These are phyloP conservation scores for Pheosia gnoma DNA, from an alignment of 2,888 invertebrate genomes.

Conservation along the genomic window DNA sequence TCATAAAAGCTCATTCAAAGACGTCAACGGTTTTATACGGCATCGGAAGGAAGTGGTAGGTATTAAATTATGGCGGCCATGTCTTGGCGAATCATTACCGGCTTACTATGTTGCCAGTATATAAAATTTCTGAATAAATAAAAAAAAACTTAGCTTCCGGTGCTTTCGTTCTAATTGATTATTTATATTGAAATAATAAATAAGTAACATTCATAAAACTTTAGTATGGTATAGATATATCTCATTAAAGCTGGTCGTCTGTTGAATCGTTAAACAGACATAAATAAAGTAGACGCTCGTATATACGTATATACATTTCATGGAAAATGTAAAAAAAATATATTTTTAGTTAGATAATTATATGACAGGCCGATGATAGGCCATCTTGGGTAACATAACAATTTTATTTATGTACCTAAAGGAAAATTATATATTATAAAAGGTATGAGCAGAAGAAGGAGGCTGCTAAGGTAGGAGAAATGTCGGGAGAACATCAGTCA, in stretches of 20 bases:
- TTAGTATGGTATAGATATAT: slow-evolving; percentile 44
- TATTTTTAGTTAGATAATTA: too few species aligned
- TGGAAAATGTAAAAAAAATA: too few species aligned
- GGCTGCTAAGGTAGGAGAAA: too few species aligned
- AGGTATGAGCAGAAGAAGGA: too few species aligned
- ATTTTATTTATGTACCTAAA: too few species aligned
- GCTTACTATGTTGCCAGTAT: slow-evolving; percentile 43
- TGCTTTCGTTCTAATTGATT: slow-evolving; percentile 65
- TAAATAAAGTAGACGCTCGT: background rate
- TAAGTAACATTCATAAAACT: slow-evolving; percentile 63
- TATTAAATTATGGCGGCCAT: slow-evolving; percentile 66
- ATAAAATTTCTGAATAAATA: slow-evolving; percentile 38
- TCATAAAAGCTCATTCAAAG: slow-evolving; percentile 30
- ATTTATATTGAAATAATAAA: slow-evolving; percentile 57
- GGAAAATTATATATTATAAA: too few species aligned
- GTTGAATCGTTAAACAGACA: slow-evolving; percentile 50
- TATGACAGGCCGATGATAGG: too few species aligned
- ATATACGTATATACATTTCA: background rate
- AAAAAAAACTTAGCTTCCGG: slow-evolving; percentile 69
- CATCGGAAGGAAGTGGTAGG: slow-evolving; percentile 81
- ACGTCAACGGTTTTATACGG: slow-evolving; percentile 63
- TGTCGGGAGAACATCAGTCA: too few species aligned
- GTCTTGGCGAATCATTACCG: slow-evolving; percentile 74
- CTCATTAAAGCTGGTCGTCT: slow-evolving; percentile 56
- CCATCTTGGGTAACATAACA: too few species aligned